These are phyloP conservation scores for Seladonia tumulorum DNA, from an alignment of 2,888 invertebrate genomes.

Conservation along the genomic window DNA sequence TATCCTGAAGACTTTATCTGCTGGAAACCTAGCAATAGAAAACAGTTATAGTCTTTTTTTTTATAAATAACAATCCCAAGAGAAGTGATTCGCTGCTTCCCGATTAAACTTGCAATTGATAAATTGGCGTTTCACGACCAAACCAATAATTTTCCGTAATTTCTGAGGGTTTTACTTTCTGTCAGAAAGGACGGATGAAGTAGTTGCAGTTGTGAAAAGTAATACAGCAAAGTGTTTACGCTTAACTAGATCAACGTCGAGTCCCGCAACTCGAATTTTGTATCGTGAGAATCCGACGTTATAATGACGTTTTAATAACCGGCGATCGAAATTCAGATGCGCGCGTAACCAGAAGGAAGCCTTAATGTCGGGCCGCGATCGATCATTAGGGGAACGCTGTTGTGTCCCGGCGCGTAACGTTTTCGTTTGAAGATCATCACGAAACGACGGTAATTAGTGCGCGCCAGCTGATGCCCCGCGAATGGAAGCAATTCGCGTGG, in stretches of 20 bases:
- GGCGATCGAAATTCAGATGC: slow-evolving; percentile 3
- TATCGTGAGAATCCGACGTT: neutral
- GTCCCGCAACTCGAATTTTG: neutral
- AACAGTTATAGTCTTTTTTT: neutral
- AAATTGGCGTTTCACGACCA: neutral
- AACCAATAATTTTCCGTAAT: too few species aligned
- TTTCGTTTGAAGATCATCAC: slow-evolving; percentile 68
- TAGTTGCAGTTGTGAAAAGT: neutral
- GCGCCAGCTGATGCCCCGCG: slow-evolving; percentile 4
- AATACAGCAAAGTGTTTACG: too few species aligned
- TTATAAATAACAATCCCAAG: neutral
- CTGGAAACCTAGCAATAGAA: neutral
- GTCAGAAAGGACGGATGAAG: too few species aligned
- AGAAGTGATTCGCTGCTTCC: neutral
- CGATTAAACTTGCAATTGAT: neutral
- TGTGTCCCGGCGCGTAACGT: slow-evolving; percentile 56
- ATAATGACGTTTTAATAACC: slow-evolving; percentile 1
- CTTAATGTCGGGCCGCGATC: slow-evolving; percentile 27
- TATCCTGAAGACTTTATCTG: neutral
- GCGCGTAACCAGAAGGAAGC: slow-evolving; percentile 8
- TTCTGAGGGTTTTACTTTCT: too few species aligned
- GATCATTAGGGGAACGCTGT: slow-evolving; percentile 25
- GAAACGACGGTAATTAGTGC: slow-evolving; percentile 73
- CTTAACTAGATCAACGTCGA: neutral
- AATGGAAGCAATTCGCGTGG: slow-evolving; percentile 33